These are phyloP conservation scores for Sicus ferrugineus DNA, from an alignment of 2,888 invertebrate species.

Conservation along the genomic window DNA sequence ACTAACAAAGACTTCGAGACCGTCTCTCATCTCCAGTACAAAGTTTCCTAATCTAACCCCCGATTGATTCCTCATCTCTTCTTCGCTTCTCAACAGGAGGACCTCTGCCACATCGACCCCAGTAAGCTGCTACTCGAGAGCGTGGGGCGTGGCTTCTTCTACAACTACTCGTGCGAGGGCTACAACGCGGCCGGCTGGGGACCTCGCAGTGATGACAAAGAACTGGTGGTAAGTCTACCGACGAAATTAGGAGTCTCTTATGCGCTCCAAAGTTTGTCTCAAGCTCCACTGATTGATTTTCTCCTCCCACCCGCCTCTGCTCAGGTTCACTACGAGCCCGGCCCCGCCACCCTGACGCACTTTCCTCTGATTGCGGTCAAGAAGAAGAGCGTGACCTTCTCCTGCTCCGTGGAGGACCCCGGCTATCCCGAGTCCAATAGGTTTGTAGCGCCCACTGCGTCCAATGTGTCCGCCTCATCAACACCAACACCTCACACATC, in stretches of 20 bases:
- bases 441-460: constrained; percentile 52
- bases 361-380: constrained; percentile 82
- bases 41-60: too few relatives aligned
- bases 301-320: neutral
- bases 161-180: constrained; percentile 93
- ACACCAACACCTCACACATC: constrained; percentile 19
- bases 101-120: constrained; percentile 86
- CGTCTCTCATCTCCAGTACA: neutral
- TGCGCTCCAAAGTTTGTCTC: neutral
- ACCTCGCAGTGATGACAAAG: constrained; percentile 76
- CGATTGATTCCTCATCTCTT: neutral
- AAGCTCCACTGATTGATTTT: neutral
- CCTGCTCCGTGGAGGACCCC: constrained; percentile 82
- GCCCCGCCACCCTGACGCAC: constrained; percentile 79
- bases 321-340: constrained; percentile 74
- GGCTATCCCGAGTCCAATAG: constrained; percentile 76
- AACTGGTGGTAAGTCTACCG: constrained; percentile 71
- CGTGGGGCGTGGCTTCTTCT: constrained; percentile 88
- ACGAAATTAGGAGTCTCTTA: neutral
- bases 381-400: constrained; percentile 81
- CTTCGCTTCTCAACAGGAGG: constrained; percentile 57
- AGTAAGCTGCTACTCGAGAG: constrained; percentile 84
- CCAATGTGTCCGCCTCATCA: constrained; percentile 28
- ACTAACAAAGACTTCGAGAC: too few relatives aligned
- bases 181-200: constrained; percentile 91